A percentile compares a stretch with the other conserved stretches of the same genome.
phyloP scores from a whole-genome alignment of 2,888 invertebrate genomes.

The Mimas tiliae region DNA sequence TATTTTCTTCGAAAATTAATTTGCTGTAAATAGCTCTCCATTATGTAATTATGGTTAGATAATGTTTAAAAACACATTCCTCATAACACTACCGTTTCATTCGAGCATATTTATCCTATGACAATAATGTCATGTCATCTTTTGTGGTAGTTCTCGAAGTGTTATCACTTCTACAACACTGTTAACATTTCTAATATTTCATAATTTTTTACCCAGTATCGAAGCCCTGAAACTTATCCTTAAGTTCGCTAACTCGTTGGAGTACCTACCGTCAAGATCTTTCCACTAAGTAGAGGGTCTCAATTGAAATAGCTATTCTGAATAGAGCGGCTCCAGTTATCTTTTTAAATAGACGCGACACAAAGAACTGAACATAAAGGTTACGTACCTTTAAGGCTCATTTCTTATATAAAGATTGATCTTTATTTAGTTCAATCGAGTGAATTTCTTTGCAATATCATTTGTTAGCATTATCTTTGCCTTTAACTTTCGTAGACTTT shows the following conservation, averaged over 20 bases:
- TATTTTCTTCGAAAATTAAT: constrained; percentile 10
- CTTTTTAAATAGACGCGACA: constrained; percentile 46
- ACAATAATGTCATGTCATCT: no score
- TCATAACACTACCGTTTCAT: background rate
- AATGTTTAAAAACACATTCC: background rate
- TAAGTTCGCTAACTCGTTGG: constrained; percentile 35
- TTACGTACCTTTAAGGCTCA: constrained; percentile 28
- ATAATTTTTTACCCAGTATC: constrained; percentile 11
- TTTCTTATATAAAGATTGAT: constrained; percentile 30
- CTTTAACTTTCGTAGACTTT: background rate
- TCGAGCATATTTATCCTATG: background rate
- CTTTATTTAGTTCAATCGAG: constrained; percentile 27
- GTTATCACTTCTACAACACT: no score
- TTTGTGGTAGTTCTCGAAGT: no score
- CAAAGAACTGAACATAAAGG: constrained; percentile 45
- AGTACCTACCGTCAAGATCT: constrained; percentile 34
- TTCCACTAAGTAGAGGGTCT: constrained; percentile 34
- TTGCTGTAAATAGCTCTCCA: background rate
- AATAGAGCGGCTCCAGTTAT: constrained; percentile 46
- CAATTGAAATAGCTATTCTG: constrained; percentile 42
- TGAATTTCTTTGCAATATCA: constrained; percentile 18
- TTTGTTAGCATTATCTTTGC: constrained; percentile 21
- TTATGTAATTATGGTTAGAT: background rate
- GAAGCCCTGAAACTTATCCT: constrained; percentile 16
- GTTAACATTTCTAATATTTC: constrained; percentile 28